Evolutionary conservation across 2,797 vertebrate species (phyloP), one percentile per base, ranked within the genome.

Genomic region (Halcyon leucocephala): DNA sequence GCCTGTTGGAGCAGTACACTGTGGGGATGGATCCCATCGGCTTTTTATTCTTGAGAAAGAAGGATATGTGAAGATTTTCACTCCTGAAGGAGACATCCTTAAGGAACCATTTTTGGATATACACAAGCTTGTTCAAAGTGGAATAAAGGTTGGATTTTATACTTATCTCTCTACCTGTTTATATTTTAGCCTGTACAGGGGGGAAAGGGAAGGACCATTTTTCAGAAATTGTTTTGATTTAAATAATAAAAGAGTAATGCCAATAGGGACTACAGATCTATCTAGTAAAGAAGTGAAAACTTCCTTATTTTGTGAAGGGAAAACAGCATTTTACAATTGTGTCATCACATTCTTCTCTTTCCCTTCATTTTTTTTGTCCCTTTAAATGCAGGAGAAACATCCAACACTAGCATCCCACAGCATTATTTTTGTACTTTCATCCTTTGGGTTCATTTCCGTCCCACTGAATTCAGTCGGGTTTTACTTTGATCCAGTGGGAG

Each of bases 91-190:
- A 89, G 98, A 99, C 85, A 98, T 99, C 80, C 90, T 99, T 96
- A 99, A 99, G 97, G 99, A 99, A 95, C 99, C 99, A 93, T 99
- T 99, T 98, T 98, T 99, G 97, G 99, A 99, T 97, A 99, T 99
- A 98, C 99, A 99, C 98, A 99, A 99, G 98, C 98, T 99, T 97
- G 99, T 99, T 97, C 99, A 99, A 97, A 99, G 98, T 58, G 99
- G 99, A 97, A 99, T 99, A 95, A 99, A 99, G 99, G 99, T 99
- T 98, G 97, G 98, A 95, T 81, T 96, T 96, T 93, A 77, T 92
- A 86, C 69, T 97, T 97, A 73, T 29, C 55, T 29, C 55, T 77
- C 84, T 97, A 85, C 42, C 55, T 82, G 69, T 77, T 96, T 65
- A 61, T 67, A 83, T 79, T 74, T 71, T 77, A 89, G 79, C 66